Evolutionary conservation across 92 coral and sea anemone genomes (phyloP), one percentile per base, ranked within the genome.

Genomic region (Umimayanthus chanpuru): DNA sequence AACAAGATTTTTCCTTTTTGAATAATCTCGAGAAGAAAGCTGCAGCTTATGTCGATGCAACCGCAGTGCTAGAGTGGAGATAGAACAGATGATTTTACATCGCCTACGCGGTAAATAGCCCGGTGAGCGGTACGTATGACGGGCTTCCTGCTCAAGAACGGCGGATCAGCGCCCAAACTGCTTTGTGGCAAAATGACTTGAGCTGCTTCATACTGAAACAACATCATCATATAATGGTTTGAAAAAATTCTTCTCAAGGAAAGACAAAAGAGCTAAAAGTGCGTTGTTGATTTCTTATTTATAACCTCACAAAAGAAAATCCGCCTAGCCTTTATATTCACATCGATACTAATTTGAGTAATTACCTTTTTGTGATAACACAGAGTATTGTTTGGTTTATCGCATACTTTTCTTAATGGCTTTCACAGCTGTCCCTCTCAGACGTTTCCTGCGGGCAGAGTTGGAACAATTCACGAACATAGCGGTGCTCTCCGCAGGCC

Each of bases 371-470:
- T 73, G 90, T 56, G 96, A 94, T 94, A 92, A 91, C 87, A 73
- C 91, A 68, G 81, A 88, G 89, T 92, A 88, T 90, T 94, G 96
- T 92, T 94, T 94, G 92, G 88, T 91, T 94, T 90, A 94, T 88
- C 89, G 76, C 89, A 85, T 81, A 70, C 80, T 77, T 85, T 74
- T 83, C 74, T 50, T 94, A 92, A 94, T 92, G 87, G 82, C 89
- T 92, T 90, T 88, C 86, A 77, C 96, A 94, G 94, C 90, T 88
- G 96, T 77, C 53, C 32, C 64, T 77, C 39, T 85, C 88, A 67
- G 89, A 61, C 73, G 40, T 47, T 67, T 76, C 89, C 83, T 80
- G 89, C 50, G 76, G 79, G 71, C 76, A 81, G 44, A 41, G 73
- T 26, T 65, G 18, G 65, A 71, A 47, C 29, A 43, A 61, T 82